phyloP scores from a whole-genome alignment of 2,888 invertebrate species.

The Tachina lurida region DNA sequence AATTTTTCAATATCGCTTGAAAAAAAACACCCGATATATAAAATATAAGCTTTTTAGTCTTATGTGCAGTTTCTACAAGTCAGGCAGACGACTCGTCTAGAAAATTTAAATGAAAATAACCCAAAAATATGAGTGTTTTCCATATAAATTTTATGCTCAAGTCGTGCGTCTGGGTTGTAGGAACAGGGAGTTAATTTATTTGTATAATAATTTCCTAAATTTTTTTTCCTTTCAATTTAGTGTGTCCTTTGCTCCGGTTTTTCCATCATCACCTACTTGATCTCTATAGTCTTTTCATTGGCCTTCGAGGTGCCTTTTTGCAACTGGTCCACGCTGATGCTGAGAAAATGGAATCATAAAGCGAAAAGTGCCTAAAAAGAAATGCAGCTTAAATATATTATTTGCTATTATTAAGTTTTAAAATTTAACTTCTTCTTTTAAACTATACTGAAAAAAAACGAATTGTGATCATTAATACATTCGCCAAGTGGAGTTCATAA shows the following conservation, averaged over 20 bases:
- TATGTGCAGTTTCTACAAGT: too few species aligned
- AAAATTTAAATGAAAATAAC: too few species aligned
- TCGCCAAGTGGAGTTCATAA: not conserved
- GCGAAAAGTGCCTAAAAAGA: conserved; percentile 50
- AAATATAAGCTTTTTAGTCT: not conserved
- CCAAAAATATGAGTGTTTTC: too few species aligned
- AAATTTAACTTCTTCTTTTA: not conserved
- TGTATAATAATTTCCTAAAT: too few species aligned
- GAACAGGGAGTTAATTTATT: too few species aligned
- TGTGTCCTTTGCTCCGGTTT: conserved; percentile 80
- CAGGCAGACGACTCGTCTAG: too few species aligned
- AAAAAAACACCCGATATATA: too few species aligned
- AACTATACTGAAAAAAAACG: conserved; percentile 23
- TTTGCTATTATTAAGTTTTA: conserved; percentile 11
- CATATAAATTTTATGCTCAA: too few species aligned
- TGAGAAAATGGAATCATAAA: conserved; percentile 68
- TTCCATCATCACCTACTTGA: conserved; percentile 79
- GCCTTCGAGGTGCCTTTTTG: conserved; percentile 81
- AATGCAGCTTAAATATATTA: conserved; percentile 39
- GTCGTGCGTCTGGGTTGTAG: too few species aligned
- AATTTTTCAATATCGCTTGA: too few species aligned
- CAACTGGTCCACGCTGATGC: conserved; percentile 78
- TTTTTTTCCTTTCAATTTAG: conserved; percentile 69
- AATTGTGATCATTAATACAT: conserved; percentile 67
- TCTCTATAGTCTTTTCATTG: conserved; percentile 80